Evolutionary conservation across 1,140 invertebrate species (phyloP).

Genomic region (Drosophila micromelanica): DNA sequence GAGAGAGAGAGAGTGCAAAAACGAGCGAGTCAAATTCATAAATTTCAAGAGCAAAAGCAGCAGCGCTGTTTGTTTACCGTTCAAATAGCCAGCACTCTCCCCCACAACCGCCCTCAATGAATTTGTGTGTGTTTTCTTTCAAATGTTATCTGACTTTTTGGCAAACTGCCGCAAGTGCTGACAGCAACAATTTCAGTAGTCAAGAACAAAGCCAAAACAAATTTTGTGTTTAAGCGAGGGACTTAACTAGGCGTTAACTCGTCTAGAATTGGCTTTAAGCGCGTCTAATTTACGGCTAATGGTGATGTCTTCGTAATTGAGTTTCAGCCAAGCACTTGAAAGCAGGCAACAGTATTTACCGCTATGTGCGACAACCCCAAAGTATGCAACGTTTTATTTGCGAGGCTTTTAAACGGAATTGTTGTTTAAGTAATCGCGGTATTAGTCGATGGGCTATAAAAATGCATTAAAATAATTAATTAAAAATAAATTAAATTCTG

Average conservation of each 20-base stretch:
- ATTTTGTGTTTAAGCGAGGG: not conserved
- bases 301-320: slow-evolving; percentile 47
- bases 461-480: not conserved
- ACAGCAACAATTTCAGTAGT: slow-evolving; percentile 19
- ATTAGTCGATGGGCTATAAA: not conserved
- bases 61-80: slow-evolving; percentile 40
- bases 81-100: slow-evolving; percentile 11
- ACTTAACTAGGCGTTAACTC: slow-evolving; percentile 67
- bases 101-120: not conserved
- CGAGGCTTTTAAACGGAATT: not conserved
- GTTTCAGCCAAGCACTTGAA: slow-evolving; percentile 15
- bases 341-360: slow-evolving; percentile 34
- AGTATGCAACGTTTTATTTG: slow-evolving; percentile 35
- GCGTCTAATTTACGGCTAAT: slow-evolving; percentile 60
- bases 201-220: slow-evolving; percentile 15
- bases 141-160: slow-evolving; percentile 53
- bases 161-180: slow-evolving; percentile 64
- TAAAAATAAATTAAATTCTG: too few species aligned
- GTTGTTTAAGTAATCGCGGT: not conserved
- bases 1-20: not conserved
- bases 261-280: slow-evolving; percentile 52
- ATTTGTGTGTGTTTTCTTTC: slow-evolving; percentile 35
- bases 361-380: slow-evolving; percentile 2
- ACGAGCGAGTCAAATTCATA: slow-evolving; percentile 19
- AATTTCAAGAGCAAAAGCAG: slow-evolving; percentile 33